Base-by-base conservation (phyloP, 2,113 vertebrate genomes). In the Benitochromis conjunctus region DNA sequence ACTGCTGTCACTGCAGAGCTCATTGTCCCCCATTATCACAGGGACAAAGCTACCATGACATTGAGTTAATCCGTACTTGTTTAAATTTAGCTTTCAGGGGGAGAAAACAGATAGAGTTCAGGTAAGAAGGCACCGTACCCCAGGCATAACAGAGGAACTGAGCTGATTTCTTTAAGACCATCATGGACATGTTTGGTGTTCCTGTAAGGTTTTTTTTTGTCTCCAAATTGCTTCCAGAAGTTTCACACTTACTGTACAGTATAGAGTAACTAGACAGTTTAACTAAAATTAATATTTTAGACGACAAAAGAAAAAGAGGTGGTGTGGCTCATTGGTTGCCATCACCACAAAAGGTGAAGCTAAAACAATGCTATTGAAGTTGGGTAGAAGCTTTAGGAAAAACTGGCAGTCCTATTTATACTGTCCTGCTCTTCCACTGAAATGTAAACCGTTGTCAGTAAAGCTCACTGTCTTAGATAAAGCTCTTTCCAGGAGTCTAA, bases 21-120 rank as follows among this genome's bases (percentile, higher is more conserved):
- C 69, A 83, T 91, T 95, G 87, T 91, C 89, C 57, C 46, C 90
- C 34, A 82, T 94, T 91, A 94, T 94, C 82, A 57, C 71, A 36
- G 88, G 90, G 91, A 95, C 93, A 95, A 95, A 93, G 91, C 93
- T 91, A 87, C 92, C 79, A 19, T 94, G 93, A 92, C 93, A 94
- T 88, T 88, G 90, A 92, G 86, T 85, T 93, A 92, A 92, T 95
- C 90, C 85, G 6, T 80, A 88, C 91, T 94, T 91, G 89, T 94
- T 94, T 93, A 80, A 93, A 74, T 90, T 92, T 92, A 88, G 62
- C 86, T 91, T 92, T 79, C 21, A 55, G 84, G 36, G 58, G 84
- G 78, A 80, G 76, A 90, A 89, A 92, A 92, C 80, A 81, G 92
- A 95, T 91, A 94, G 56, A 85, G 84, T 88, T 93, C 80, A 87